A percentile compares a stretch with the other conserved stretches of the same genome.
Evolutionary conservation across 2,113 vertebrate genomes (phyloP).

Genomic region (Callipepla squamata): DNA sequence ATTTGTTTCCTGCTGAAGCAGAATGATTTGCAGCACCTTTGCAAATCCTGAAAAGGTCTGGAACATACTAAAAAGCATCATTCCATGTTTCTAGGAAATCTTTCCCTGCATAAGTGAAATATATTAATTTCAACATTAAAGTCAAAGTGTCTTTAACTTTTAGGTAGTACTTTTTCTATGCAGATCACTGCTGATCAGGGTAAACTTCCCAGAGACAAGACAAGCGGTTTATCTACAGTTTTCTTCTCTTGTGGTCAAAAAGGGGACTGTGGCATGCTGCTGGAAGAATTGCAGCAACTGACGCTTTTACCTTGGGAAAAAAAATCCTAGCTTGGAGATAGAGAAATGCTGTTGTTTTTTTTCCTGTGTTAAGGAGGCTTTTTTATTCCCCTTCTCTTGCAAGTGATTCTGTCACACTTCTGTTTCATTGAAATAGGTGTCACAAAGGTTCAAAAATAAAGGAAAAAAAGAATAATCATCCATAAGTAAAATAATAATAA

Average conservation of each 20-base stretch:
- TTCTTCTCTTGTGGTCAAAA: not conserved
- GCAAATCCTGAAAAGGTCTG: constrained; percentile 8
- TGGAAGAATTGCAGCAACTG: not conserved
- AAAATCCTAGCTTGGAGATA: not conserved
- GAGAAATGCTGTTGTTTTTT: not conserved
- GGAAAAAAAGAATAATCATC: not conserved
- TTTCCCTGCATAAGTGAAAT: not conserved
- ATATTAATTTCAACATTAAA: not conserved
- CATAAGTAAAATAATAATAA: not conserved
- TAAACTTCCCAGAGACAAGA: not conserved
- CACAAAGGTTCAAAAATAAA: not conserved
- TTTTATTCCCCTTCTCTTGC: not conserved
- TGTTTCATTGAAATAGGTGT: not conserved
- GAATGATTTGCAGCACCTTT: not conserved
- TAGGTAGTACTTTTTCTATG: not conserved
- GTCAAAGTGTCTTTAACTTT: constrained; percentile 3
- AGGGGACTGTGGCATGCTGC: not conserved
- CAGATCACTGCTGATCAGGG: not conserved
- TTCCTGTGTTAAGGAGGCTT: not conserved
- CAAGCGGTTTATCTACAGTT: not conserved
- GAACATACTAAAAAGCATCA: not conserved
- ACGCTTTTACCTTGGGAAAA: not conserved
- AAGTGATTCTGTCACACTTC: not conserved
- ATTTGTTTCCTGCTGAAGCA: not conserved
- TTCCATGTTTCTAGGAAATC: not conserved